phyloP scores from a whole-genome alignment of 2,113 vertebrate species.

The Siphamia tubifer region DNA sequence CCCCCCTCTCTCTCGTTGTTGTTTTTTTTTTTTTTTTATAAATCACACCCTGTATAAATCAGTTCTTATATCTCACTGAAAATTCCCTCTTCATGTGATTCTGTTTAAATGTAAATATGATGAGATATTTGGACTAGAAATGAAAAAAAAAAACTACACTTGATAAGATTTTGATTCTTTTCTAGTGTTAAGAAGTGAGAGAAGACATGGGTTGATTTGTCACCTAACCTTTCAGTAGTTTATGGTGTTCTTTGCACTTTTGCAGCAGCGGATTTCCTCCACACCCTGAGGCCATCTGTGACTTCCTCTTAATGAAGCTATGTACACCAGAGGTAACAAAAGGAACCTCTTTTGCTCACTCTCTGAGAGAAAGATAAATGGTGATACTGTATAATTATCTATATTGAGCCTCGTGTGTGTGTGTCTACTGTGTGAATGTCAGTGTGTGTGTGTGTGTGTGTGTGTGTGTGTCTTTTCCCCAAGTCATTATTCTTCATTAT shows the following conservation, averaged over 20 bases:
- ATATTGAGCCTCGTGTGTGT: conserved; percentile 4
- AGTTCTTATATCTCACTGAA: no score
- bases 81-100: no score
- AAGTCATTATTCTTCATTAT: conserved; percentile 60
- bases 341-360: conserved; percentile 5
- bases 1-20: no score
- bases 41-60: no score
- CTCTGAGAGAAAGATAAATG: conserved; percentile 37
- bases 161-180: no score
- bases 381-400: conserved; percentile 27
- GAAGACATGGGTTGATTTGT: no score
- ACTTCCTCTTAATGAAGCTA: conserved; percentile 54
- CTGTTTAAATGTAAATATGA: no score
- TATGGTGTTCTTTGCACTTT: neutral
- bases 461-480: neutral
- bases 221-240: neutral
- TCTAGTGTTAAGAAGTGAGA: no score
- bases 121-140: no score
- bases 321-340: conserved; percentile 14
- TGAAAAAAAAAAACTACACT: no score
- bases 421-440: neutral
- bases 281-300: neutral
- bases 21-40: no score
- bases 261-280: neutral
- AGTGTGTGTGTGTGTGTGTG: neutral